Evolutionary conservation across 2,113 vertebrate genomes (phyloP).

Genomic region (Cyanoramphus novaezelandiae): DNA sequence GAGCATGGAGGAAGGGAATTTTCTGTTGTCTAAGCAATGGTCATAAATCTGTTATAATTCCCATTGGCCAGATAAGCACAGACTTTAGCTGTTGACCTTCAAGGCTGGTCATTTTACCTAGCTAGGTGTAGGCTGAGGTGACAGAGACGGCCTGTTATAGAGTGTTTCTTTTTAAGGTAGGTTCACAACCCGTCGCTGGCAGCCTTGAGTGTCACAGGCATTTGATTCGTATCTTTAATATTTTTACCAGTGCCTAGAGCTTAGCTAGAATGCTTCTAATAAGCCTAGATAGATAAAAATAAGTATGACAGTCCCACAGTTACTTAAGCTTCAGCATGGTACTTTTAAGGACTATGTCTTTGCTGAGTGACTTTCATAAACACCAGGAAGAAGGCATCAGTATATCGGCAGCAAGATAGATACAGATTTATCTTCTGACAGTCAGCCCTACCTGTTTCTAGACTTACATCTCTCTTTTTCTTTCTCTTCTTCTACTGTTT

Average conservation of each 20-base stretch:
- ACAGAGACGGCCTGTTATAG: neutral
- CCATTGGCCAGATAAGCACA: neutral
- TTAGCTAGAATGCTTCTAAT: neutral
- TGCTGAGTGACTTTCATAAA: neutral
- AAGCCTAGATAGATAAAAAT: neutral
- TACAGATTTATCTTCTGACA: neutral
- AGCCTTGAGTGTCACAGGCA: neutral
- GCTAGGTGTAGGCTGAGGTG: neutral
- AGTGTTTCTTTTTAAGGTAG: neutral
- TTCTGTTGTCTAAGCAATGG: neutral
- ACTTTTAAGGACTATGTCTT: neutral
- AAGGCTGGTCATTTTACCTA: neutral
- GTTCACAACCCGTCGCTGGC: neutral
- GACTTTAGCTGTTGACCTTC: neutral
- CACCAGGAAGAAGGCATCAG: neutral
- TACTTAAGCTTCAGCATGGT: neutral
- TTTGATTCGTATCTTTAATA: neutral
- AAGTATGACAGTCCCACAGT: neutral
- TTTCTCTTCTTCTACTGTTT: neutral
- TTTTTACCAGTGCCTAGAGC: neutral
- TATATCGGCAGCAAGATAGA: neutral
- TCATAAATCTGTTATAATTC: neutral
- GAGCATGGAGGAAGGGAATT: neutral
- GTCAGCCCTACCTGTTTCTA: neutral
- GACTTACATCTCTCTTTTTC: neutral